Evolutionary conservation across 2,888 invertebrate genomes (phyloP), one percentile per base, ranked within the genome.

Genomic region (Capitulum mitella): DNA sequence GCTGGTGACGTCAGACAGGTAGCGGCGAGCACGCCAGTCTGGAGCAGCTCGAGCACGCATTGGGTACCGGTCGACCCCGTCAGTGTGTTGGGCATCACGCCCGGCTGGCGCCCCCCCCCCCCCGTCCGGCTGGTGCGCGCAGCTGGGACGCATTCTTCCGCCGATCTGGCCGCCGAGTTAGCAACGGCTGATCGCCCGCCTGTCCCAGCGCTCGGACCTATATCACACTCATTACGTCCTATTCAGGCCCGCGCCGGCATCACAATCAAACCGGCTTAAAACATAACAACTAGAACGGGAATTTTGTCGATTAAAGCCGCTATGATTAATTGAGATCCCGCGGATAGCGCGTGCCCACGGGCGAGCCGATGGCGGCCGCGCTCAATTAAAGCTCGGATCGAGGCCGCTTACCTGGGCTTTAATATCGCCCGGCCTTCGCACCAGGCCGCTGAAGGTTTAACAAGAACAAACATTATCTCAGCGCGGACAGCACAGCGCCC

Each of bases 241-340:
- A 70, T 70, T 40, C 37, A 70, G 70, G 12, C 26, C 37, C 22
- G 37, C 70, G 40, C 22, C 37, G 26, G 12, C 22, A 34, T 26
- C 70, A 70, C 70, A 70, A 70, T 70, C 37, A 70, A 3, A 70
- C 70, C 70, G 26, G 37, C 70, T 70, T 70, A 70, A 70, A 70
- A 70, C 70, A 70, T 40, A 70, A 40, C 40, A 70, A 70, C 70
- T 10, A 40, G 37, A 70, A 70, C 70, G 26, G 70, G 70, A 70
- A 70, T 40, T 37, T n/a, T 37, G 70, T 70, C 70, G 70, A 70
- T 70, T 70, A 70, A 70, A 1, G 26, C 40, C 12, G 70, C 40
- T 19, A 40, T 70, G 70, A 70, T 70, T 70, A 40, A 70, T 70
- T 40, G 70, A 14, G 70, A 70, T 70, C 26, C 70, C 8, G 70